These are phyloP conservation scores for Catostylus mosaicus DNA, from an alignment of 30 jellyfish, hydroid and myxozoan species.

Conservation along the genomic window DNA sequence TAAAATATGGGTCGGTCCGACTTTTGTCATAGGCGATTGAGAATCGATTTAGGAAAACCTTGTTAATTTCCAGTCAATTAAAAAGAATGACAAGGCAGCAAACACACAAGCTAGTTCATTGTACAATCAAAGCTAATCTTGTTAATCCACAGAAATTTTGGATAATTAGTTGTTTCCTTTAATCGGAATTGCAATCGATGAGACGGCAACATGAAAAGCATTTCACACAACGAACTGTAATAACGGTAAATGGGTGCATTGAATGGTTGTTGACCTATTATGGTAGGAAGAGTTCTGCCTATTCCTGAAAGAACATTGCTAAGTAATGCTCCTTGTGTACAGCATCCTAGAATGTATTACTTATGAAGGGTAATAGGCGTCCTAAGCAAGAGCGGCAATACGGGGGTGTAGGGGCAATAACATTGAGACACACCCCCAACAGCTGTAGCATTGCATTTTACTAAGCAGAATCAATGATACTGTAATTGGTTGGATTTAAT, in stretches of 20 bases:
- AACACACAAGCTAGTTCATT: slow-evolving; percentile 6
- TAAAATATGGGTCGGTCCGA: too few species aligned
- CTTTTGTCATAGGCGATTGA: not conserved
- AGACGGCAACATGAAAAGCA: slow-evolving; percentile 9
- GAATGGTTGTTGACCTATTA: not conserved
- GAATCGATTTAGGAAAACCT: not conserved
- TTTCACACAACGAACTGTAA: not conserved
- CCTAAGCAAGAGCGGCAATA: too few species aligned
- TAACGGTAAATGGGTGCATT: not conserved
- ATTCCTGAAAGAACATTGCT: too few species aligned
- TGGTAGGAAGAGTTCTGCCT: too few species aligned
- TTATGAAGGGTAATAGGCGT: too few species aligned
- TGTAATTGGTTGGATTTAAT: too few species aligned
- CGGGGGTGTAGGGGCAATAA: too few species aligned
- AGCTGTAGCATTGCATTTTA: too few species aligned
- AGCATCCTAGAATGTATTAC: too few species aligned
- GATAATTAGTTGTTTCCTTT: slow-evolving; percentile 43
- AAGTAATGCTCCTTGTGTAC: too few species aligned
- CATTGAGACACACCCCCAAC: too few species aligned
- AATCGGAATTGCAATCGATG: slow-evolving; percentile 31
- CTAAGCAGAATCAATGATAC: too few species aligned
- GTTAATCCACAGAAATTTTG: slow-evolving; percentile 21
- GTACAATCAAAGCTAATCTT: slow-evolving; percentile 18
- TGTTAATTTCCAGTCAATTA: slow-evolving; percentile 49
- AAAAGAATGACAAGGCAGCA: slow-evolving; percentile 3